Evolutionary conservation across 2,797 vertebrate genomes (phyloP), one percentile per base, ranked within the genome.

Genomic region (Tragopan temminckii): DNA sequence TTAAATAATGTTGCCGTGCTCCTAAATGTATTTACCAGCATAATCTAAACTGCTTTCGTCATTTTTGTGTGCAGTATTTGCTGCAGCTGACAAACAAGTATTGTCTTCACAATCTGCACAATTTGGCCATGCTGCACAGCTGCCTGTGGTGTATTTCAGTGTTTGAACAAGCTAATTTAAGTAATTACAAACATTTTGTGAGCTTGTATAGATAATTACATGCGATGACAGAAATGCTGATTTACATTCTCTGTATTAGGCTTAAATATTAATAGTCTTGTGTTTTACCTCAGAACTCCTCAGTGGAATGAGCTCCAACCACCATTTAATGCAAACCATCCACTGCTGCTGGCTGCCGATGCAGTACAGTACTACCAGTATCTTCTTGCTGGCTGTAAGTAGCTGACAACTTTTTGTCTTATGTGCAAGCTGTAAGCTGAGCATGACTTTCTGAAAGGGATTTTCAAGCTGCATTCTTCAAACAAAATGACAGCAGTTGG

Each of bases 281-380:
- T 97, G 93, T 96, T 96, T 89, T 97, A 97, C 96, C 96, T 86
- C 97, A 99, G 99, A 98, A 99, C 99, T 59, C 99, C 99, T 71
- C 99, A 99, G 91, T 99, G 99, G 99, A 99, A 99, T 95, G 99
- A 99, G 93, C 98, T 99, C 71, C 99, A 99, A 97, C 99, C 99
- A 64, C 99, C 99, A 67, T 99, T 99, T 98, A 99, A 98, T 97
- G 98, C 98, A 95, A 99, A 98, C 97, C 99, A 99, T 95, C 99
- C 99, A 12, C 96, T 99, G 95, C 98, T 99, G 91, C 97, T 99
- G 70, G 98, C 99, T 77, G 99, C 99, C 35, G 99, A 99, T 97
- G 98, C 99, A 14, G 99, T 99, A 52, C 99, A 99, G 97, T 98
- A 98, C 97, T 99, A 98, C 96, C 99, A 99, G 95, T 98, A 98